A percentile compares a stretch with the other conserved stretches of the same genome.
These are phyloP conservation scores for Exephanes ischioxanthus DNA, from an alignment of 2,888 invertebrate species.

Conservation along the genomic window DNA sequence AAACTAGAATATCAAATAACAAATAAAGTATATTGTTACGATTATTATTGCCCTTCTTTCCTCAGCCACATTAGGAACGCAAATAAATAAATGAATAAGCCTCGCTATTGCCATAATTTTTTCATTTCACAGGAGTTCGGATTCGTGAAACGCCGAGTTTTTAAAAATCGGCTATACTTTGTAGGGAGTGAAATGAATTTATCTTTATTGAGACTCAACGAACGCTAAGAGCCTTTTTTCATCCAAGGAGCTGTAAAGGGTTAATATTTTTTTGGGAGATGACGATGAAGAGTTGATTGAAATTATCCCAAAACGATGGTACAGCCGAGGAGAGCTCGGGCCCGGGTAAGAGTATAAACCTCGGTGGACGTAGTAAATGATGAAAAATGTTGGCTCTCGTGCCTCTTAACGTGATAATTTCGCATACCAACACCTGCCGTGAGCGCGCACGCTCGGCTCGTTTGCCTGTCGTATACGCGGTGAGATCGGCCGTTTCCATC, in stretches of 20 bases:
- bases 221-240: not conserved
- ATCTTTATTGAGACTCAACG: not conserved
- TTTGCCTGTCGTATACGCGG: slow-evolving; percentile 67
- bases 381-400: slow-evolving; percentile 72
- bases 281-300: slow-evolving; percentile 68
- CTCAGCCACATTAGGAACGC: no score
- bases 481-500: slow-evolving; percentile 57
- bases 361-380: slow-evolving; percentile 63
- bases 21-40: no score
- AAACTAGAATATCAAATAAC: no score
- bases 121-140: no score
- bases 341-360: slow-evolving; percentile 25
- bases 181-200: not conserved
- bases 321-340: slow-evolving; percentile 64
- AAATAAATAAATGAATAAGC: no score
- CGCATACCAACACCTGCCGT: slow-evolving; percentile 77
- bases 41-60: no score
- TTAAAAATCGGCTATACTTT: no score
- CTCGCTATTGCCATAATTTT: no score
- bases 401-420: slow-evolving; percentile 80
- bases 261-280: slow-evolving; percentile 13
- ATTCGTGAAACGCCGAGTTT: no score
- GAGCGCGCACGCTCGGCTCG: slow-evolving; percentile 60
- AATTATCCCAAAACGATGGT: slow-evolving; percentile 70
- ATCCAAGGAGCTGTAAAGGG: not conserved